A percentile compares a stretch with the other conserved stretches of the same genome.
Conservation (phyloP, 2,797 vertebrate species). For the Pangasius krempfi region DNA sequence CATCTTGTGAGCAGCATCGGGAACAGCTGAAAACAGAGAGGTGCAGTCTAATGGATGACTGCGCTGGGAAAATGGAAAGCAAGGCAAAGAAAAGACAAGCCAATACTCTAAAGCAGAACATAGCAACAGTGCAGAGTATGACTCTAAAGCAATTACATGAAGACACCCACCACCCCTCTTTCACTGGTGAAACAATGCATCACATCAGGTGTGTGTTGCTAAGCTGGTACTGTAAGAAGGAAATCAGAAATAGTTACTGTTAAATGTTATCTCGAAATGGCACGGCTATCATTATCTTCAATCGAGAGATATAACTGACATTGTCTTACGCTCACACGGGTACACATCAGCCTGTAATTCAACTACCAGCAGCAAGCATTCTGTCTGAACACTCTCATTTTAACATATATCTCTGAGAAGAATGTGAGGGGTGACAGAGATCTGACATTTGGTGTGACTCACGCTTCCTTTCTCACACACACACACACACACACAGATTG, state of each 20-base stretch:
- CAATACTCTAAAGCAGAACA: constrained; percentile 21
- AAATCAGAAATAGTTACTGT: background rate
- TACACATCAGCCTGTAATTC: background rate
- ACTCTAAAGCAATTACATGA: background rate
- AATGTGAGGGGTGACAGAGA: constrained; percentile 41
- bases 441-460: constrained; percentile 50
- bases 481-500: constrained; percentile 30
- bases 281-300: background rate
- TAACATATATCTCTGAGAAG: constrained; percentile 44
- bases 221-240: background rate
- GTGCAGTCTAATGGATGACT: constrained; percentile 20
- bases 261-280: background rate
- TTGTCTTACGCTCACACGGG: background rate
- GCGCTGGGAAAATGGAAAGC: constrained; percentile 18
- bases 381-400: background rate
- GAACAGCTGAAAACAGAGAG: background rate
- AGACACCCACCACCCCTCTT: background rate
- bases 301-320: background rate
- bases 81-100: constrained; percentile 2
- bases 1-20: constrained; percentile 68
- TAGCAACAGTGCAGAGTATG: background rate
- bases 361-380: constrained; percentile 6
- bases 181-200: constrained; percentile 15
- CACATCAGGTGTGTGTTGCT: constrained; percentile 15
- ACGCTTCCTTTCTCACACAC: constrained; percentile 24